A percentile compares a stretch with the other conserved stretches of the same genome.
These are phyloP conservation scores for Lagodon rhomboides DNA, from an alignment of 2,797 vertebrate species.

Conservation along the genomic window DNA sequence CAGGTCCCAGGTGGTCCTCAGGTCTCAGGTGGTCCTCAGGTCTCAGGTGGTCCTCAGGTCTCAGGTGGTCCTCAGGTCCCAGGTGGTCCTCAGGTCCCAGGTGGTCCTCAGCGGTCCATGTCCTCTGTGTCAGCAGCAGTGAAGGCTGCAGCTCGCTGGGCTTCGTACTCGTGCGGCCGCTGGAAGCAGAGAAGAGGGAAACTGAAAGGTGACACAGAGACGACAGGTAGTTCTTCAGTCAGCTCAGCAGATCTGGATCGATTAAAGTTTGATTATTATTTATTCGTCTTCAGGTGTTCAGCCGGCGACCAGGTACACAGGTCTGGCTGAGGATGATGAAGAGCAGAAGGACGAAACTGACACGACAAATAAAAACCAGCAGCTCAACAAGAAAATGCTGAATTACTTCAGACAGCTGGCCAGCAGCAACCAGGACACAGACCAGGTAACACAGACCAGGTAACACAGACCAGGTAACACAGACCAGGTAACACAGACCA, in stretches of 20 bases:
- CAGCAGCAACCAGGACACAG: conserved; percentile 65
- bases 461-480: conserved; percentile 64
- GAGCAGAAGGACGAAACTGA: conserved; percentile 40
- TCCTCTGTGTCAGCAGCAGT: conserved; percentile 14
- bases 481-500: conserved; percentile 73
- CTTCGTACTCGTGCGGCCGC: conserved; percentile 65
- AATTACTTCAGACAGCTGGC: conserved; percentile 79
- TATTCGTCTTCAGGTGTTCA: conserved; percentile 44
- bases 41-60: conserved; percentile 15
- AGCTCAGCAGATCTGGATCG: background rate
- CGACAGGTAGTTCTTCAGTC: background rate
- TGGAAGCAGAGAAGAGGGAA: conserved; percentile 69
- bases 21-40: background rate
- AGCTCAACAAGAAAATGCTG: conserved; percentile 66
- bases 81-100: background rate
- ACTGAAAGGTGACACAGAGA: conserved; percentile 14
- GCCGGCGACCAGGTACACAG: conserved; percentile 62
- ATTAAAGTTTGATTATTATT: background rate
- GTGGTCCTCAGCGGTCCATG: conserved; percentile 18
- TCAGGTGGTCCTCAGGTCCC: background rate
- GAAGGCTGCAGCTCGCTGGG: conserved; percentile 56
- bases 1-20: conserved; percentile 1
- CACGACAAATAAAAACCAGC: conserved; percentile 24
- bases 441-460: conserved; percentile 11
- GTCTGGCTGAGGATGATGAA: conserved; percentile 68